These are phyloP conservation scores for Anolis sagrei DNA, from an alignment of 2,113 vertebrate species.

Conservation along the genomic window DNA sequence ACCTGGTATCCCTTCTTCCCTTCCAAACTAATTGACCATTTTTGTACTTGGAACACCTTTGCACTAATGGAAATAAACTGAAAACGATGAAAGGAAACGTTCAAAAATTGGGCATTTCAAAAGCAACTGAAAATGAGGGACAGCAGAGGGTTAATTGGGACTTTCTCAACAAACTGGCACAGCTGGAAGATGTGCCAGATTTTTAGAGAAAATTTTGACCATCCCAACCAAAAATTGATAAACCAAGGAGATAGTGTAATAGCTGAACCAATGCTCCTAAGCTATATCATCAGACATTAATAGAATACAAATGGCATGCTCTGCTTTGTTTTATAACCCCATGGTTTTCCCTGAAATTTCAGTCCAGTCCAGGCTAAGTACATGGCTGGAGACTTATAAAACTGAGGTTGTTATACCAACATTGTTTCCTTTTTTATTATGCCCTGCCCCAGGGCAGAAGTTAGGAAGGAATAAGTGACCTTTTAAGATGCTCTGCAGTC, in stretches of 20 bases:
- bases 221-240: not conserved
- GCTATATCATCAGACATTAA: not conserved
- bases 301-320: not conserved
- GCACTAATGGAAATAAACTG: no score
- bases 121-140: no score
- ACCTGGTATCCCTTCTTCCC: no score
- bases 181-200: not conserved
- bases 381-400: not conserved
- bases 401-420: not conserved
- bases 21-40: no score
- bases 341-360: not conserved
- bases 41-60: no score
- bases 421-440: not conserved
- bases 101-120: no score
- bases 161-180: no score
- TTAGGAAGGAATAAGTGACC: slow-evolving; percentile 15
- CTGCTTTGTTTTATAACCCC: not conserved
- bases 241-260: no score
- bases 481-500: slow-evolving; percentile 16
- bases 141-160: no score
- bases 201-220: not conserved
- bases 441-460: not conserved
- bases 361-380: not conserved
- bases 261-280: not conserved
- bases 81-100: no score